Evolutionary conservation across 2,888 invertebrate species (phyloP).

Genomic region (Erebia palarica): DNA sequence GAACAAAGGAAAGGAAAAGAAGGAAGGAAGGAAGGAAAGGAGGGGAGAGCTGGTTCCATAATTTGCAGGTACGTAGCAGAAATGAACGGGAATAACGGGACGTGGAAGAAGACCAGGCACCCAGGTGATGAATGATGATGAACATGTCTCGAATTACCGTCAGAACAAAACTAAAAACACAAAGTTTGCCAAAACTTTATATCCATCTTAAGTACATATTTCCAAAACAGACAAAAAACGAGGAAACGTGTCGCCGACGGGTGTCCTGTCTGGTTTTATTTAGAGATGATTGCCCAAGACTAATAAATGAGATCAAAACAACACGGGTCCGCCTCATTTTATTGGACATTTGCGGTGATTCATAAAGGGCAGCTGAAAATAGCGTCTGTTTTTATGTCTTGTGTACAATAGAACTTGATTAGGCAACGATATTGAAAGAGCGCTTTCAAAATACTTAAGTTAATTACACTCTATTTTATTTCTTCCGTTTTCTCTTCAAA

Average conservation of each 20-base stretch:
- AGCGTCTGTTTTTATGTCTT: constrained; percentile 21
- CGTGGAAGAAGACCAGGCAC: too few species aligned
- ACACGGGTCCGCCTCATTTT: constrained; percentile 32
- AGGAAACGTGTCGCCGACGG: constrained; percentile 39
- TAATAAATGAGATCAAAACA: constrained; percentile 46
- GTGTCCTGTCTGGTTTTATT: constrained; percentile 44
- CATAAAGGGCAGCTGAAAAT: constrained; percentile 39
- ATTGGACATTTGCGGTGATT: constrained; percentile 37
- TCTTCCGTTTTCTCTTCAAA: constrained; percentile 11
- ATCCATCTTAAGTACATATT: constrained; percentile 23
- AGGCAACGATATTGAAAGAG: constrained; percentile 7
- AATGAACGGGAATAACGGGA: too few species aligned
- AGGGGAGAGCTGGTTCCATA: too few species aligned
- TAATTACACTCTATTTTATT: not conserved
- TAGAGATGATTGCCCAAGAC: constrained; percentile 45
- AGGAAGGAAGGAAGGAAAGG: too few species aligned
- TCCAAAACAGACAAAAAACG: constrained; percentile 41
- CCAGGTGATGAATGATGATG: too few species aligned
- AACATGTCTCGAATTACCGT: not conserved
- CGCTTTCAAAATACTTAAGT: constrained; percentile 4
- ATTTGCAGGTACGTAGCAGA: too few species aligned
- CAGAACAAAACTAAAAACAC: not conserved
- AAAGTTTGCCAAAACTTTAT: constrained; percentile 26
- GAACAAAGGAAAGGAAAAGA: too few species aligned
- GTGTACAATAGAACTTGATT: constrained; percentile 24